Evolutionary conservation across 2,888 invertebrate species (phyloP).

Genomic region (Heliconius ismenius): DNA sequence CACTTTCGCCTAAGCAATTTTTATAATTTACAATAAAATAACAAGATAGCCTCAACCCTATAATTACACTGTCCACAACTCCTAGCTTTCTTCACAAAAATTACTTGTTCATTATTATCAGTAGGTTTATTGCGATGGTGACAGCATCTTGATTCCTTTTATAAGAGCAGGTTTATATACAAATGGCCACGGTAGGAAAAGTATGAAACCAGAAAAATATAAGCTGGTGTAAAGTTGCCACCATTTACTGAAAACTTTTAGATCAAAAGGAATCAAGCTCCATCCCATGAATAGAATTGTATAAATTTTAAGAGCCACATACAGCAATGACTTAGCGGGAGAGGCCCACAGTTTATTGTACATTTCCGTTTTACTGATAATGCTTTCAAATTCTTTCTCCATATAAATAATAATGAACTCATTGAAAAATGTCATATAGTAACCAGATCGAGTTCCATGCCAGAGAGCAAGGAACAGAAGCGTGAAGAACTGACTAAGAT

Average conservation of each 20-base stretch:
- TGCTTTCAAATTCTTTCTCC: conserved; percentile 87
- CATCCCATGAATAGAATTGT: conserved; percentile 92
- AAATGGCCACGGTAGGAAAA: conserved; percentile 85
- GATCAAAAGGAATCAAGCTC: conserved; percentile 88
- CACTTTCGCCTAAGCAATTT: background rate
- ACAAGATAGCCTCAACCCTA: conserved; percentile 1
- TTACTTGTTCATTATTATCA: conserved; percentile 21
- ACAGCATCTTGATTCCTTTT: conserved; percentile 44
- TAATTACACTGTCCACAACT: background rate
- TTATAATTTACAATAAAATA: background rate
- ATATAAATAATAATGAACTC: conserved; percentile 94
- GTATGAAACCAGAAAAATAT: conserved; percentile 86
- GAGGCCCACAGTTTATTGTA: conserved; percentile 73
- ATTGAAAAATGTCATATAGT: conserved; percentile 95
- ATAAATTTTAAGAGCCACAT: conserved; percentile 85
- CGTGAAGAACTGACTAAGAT: conserved; percentile 90
- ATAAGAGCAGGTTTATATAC: conserved; percentile 75
- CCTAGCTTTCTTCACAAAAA: background rate
- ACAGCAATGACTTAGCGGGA: conserved; percentile 71
- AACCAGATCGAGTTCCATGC: conserved; percentile 98
- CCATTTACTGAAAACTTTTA: conserved; percentile 87
- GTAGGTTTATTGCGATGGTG: conserved; percentile 38
- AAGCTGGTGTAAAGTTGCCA: conserved; percentile 83
- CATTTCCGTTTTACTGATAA: conserved; percentile 76
- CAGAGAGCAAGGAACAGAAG: conserved; percentile 94